Evolutionary conservation across 1,140 invertebrate genomes (phyloP), one percentile per base, ranked within the genome.

Genomic region (Cyclina sinensis): DNA sequence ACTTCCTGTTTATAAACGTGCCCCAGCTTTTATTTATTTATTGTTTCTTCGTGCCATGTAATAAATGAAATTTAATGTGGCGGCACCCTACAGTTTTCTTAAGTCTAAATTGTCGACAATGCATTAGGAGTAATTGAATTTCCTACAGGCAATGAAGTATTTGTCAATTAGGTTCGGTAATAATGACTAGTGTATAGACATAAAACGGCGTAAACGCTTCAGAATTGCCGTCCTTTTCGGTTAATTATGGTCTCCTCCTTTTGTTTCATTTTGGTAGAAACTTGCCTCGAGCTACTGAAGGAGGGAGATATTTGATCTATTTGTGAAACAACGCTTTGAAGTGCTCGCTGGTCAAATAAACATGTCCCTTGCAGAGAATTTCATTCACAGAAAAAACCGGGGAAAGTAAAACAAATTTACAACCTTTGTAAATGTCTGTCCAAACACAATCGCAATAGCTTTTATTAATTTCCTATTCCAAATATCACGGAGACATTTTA

Each of bases 341-440:
- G 65, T 70, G 32, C 24, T 39, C 32, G 3, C 37, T 70, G 35
- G 65, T 39, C 32, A 39, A 70, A 70, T 70, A 70, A 70, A 70
- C 65, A 70, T 37, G 65, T 70, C 65, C 65, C 65, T 70, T 70
- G 65, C 65, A 70, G 65, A 70, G 65, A 70, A 70, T 70, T 70
- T 70, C 65, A 70, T 70, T 70, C 65, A 70, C 32, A 70, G 65
- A 70, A 39, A 37, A 37, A 70, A 70, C 35, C 18, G 32, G 32
- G 65, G 32, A 37, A 70, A 70, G 35, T 4, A 70, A 70, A 70
- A 37, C 21, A 70, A 70, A 37, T 37, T 37, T 70, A 70, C 65
- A 37, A 70, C 65, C 35, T 9, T 70, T 39, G n/a, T 21, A 70
- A 70, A 70, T 70, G 65, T 37, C 37, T 70, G 65, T 16, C 65